phyloP scores from a whole-genome alignment of 2,113 vertebrate species.

The Illadopsis cleaveri region DNA sequence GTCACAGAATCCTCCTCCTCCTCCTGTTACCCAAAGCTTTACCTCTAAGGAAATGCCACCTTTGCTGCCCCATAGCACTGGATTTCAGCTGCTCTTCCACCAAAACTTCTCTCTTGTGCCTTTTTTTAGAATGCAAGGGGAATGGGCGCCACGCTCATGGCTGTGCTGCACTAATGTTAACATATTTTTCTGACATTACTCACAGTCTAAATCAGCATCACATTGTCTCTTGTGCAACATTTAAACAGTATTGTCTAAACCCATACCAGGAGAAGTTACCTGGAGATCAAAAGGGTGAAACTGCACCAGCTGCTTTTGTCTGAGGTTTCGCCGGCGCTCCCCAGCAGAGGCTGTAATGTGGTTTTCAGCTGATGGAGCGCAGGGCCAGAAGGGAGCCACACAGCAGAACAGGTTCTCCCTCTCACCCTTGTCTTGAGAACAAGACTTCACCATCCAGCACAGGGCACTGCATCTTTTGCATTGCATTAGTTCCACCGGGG shows the following conservation, averaged over 20 bases:
- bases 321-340: not conserved
- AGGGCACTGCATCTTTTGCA: not conserved
- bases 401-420: not conserved
- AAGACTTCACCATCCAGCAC: not conserved
- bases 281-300: not conserved
- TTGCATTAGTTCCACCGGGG: accelerated
- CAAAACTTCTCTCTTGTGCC: accelerated
- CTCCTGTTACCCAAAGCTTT: not conserved
- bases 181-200: not conserved
- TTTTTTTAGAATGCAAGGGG: not conserved
- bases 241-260: not conserved
- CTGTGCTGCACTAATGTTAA: not conserved
- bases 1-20: not conserved
- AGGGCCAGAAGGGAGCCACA: not conserved
- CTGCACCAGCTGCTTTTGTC: not conserved
- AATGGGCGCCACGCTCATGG: accelerated
- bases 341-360: not conserved
- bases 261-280: not conserved
- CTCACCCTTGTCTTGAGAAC: not conserved
- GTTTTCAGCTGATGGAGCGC: not conserved
- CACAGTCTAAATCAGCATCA: not conserved
- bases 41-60: not conserved
- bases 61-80: accelerated
- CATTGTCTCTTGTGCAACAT: not conserved
- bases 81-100: not conserved